Conservation (phyloP, 2,113 vertebrate species). For the Ceyx melanurus region DNA sequence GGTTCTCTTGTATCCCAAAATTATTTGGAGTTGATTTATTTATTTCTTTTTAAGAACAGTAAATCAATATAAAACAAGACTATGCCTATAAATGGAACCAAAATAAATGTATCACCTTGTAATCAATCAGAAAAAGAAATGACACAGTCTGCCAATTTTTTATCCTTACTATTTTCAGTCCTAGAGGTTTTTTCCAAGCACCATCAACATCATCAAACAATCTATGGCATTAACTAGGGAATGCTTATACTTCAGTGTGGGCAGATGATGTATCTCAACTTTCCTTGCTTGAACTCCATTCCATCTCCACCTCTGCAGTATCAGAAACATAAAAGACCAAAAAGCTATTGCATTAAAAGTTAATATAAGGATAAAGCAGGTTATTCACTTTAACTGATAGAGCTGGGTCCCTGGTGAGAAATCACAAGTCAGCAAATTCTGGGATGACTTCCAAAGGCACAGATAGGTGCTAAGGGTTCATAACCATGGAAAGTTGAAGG, state of each 20-base stretch:
- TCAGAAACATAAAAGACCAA: not conserved
- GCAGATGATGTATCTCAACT: not conserved
- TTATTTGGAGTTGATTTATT: not conserved
- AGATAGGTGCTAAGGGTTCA: not conserved
- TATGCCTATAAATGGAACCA: not conserved
- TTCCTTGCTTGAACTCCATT: not conserved
- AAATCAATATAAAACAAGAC: slow-evolving; percentile 19
- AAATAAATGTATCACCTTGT: not conserved
- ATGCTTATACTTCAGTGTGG: not conserved
- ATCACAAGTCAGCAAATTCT: slow-evolving; percentile 27
- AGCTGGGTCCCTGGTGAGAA: not conserved
- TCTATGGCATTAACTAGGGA: not conserved
- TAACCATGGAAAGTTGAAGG: not conserved
- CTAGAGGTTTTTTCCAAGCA: not conserved
- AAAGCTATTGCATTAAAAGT: not conserved
- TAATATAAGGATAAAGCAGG: not conserved
- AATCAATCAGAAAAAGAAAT: slow-evolving; percentile 4
- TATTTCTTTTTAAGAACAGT: not conserved
- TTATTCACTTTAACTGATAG: not conserved
- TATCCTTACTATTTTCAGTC: not conserved
- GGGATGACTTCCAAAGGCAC: slow-evolving; percentile 33
- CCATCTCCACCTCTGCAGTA: not conserved
- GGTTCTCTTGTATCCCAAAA: not conserved
- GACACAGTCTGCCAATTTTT: not conserved
- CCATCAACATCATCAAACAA: not conserved